A percentile compares a stretch with the other conserved stretches of the same genome.
Conservation (phyloP, 2,113 vertebrate species). For the Eulemur macaco region DNA sequence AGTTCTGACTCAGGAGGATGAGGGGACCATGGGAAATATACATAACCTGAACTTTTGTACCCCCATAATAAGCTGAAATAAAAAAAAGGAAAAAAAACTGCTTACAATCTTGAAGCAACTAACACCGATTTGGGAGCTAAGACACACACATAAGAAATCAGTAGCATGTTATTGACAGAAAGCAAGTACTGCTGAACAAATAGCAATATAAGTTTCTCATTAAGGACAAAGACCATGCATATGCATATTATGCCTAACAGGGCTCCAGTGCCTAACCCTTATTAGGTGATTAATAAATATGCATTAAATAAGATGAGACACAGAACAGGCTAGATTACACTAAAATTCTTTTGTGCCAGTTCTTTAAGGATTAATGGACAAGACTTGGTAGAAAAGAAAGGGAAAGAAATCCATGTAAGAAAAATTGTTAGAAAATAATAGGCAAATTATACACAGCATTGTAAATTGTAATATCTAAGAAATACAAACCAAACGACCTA, state of each 20-base stretch:
- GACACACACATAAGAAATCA: neutral
- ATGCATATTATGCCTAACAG: neutral
- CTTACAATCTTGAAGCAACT: neutral
- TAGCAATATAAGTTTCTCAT: neutral
- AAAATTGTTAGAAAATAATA: conserved; percentile 5
- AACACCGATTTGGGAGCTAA: neutral
- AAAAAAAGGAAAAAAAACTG: conserved; percentile 38
- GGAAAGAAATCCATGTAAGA: neutral
- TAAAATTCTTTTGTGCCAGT: neutral
- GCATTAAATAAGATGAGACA: neutral
- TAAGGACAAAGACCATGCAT: neutral
- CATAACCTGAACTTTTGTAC: too few species aligned
- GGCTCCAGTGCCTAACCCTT: neutral
- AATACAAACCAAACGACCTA: neutral
- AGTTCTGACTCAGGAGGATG: too few species aligned
- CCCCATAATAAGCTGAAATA: too few species aligned
- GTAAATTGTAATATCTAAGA: neutral
- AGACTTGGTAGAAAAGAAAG: neutral
- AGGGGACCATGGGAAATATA: too few species aligned
- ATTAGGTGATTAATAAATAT: neutral
- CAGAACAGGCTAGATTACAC: neutral
- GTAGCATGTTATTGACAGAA: neutral
- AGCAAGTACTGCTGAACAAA: neutral
- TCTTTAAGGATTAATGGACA: neutral
- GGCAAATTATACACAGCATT: neutral